Conservation (phyloP, 1,140 invertebrate species). For the Wiebesia pumilae region DNA sequence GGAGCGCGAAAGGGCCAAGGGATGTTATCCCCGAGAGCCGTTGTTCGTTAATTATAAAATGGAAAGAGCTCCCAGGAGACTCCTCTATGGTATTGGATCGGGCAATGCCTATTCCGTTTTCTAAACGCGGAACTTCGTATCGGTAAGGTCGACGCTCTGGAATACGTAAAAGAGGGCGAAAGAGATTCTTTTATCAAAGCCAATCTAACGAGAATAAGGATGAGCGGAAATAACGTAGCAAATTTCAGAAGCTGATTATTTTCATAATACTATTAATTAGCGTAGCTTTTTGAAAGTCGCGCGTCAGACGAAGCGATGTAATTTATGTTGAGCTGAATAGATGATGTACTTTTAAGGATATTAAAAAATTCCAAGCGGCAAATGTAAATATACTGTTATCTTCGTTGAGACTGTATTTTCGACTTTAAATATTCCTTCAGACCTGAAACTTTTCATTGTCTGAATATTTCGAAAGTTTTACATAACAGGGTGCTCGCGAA, state of each 20-base stretch:
- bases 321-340: neutral
- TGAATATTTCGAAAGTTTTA: too few relatives aligned
- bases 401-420: too few relatives aligned
- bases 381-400: neutral
- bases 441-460: neutral
- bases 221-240: too few relatives aligned
- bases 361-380: neutral
- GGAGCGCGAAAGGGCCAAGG: constrained; percentile 23
- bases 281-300: neutral
- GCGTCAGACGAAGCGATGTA: too few relatives aligned
- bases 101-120: constrained; percentile 3
- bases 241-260: constrained; percentile 1
- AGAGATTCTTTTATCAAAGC: neutral
- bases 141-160: neutral
- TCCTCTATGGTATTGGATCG: constrained; percentile 48
- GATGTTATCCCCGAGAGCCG: constrained; percentile 27
- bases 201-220: too few relatives aligned
- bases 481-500: too few relatives aligned
- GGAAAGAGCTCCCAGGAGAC: constrained; percentile 49
- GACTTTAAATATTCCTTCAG: neutral
- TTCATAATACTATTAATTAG: constrained; percentile 13
- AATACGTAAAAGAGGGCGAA: neutral
- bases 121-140: neutral
- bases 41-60: constrained; percentile 55
- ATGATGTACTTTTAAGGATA: neutral